Evolutionary conservation across 2,797 vertebrate genomes (phyloP), one percentile per base, ranked within the genome.

Genomic region (Eulemur coronatus): DNA sequence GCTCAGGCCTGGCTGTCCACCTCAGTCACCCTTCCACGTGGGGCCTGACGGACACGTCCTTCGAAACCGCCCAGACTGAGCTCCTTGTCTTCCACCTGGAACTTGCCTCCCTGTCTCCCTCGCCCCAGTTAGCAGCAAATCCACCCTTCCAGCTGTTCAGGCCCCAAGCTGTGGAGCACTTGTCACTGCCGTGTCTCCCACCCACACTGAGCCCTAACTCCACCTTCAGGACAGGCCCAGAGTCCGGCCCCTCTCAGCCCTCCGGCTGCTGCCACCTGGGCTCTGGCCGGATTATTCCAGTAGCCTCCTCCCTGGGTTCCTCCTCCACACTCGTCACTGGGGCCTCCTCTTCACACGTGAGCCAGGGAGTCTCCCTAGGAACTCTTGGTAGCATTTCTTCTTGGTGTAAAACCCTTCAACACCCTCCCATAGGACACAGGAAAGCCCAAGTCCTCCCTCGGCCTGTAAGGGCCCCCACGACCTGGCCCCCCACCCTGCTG

Each of bases 221-320:
- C n/a, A 57, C n/a, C 35, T 57, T 41, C 35, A 57, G 35, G 22
- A 38, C 7, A 41, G 76, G 35, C 76, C 13, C 20, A 4, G 13
- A 79, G 22, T 15, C 13, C 0, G 0, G 5, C n/a, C 35, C 24
- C 26, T 17, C 52, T 14, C 35, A 5, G 50, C n/a, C 33, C 18
- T 18, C 18, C 10, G 1, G 11, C n/a, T 55, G 75, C 48, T 0
- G 12, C 75, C 48, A 50, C 73, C 33, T 17, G n/a, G 22, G 6
- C 50, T n/a, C 48, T 78, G 50, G 48, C 75, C 35, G 72, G 30
- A 75, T 48, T 15, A 78, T 55, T 78, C 50, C n/a, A 9, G 50
- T 30, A 78, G 75, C 50, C n/a, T 48, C 72, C 72, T 75, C 5
- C 0, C 30, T 10, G 17, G 72, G 72, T 30, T 46, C 41, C 57